Evolutionary conservation across 2,113 vertebrate species (phyloP).

Genomic region (Chaetura pelagica): DNA sequence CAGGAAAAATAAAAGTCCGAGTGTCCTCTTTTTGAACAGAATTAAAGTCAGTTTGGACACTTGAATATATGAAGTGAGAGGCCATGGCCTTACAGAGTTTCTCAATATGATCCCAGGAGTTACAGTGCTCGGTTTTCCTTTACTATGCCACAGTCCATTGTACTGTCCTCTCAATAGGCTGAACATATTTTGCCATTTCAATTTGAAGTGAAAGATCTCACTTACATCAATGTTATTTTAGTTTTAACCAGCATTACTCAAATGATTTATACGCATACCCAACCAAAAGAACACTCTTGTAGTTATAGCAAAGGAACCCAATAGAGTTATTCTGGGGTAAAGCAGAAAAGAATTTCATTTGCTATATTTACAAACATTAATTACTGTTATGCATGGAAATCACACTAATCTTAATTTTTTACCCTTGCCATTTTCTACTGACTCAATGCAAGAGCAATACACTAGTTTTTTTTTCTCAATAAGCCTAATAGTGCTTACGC

Average conservation of each 20-base stretch:
- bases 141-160: conserved; percentile 11
- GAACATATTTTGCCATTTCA: conserved; percentile 58
- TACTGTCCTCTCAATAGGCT: conserved; percentile 27
- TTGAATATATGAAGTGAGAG: conserved; percentile 63
- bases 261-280: conserved; percentile 38
- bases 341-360: not conserved
- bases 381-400: not conserved
- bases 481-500: not conserved
- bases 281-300: not conserved
- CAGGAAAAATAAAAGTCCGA: conserved; percentile 50
- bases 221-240: conserved; percentile 56
- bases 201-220: conserved; percentile 49
- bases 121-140: conserved; percentile 32
- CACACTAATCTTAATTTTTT: not conserved
- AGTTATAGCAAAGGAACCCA: not conserved
- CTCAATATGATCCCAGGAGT: conserved; percentile 25
- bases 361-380: not conserved
- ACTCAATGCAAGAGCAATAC: not conserved
- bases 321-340: not conserved
- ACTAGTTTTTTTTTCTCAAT: not conserved
- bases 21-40: conserved; percentile 61
- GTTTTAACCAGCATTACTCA: conserved; percentile 36
- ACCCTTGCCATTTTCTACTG: not conserved
- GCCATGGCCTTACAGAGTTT: conserved; percentile 1
- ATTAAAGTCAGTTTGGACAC: conserved; percentile 56